Evolutionary conservation across 2,113 vertebrate genomes (phyloP).

Genomic region (Pithys albifrons): DNA sequence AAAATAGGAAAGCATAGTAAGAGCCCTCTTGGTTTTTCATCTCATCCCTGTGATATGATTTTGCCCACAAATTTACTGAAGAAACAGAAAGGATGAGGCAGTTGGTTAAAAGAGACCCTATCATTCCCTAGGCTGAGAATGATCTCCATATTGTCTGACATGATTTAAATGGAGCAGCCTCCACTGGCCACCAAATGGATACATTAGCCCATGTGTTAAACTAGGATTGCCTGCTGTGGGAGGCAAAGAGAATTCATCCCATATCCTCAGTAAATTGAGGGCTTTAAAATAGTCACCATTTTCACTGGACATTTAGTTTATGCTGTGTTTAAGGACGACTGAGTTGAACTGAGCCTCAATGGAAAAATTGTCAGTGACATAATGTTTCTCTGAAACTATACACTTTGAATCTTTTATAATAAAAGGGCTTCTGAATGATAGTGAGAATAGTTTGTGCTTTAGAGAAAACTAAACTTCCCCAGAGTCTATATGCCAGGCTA

Average conservation of each 20-base stretch:
- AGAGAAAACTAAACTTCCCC: neutral
- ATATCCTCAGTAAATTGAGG: neutral
- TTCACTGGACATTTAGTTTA: neutral
- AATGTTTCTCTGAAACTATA: neutral
- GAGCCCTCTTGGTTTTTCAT: neutral
- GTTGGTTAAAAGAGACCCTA: neutral
- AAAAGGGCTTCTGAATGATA: neutral
- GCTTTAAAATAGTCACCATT: neutral
- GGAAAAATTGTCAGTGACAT: neutral
- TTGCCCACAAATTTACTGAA: neutral
- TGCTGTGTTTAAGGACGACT: neutral
- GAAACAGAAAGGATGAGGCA: neutral
- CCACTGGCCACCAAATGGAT: neutral
- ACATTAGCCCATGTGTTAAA: neutral
- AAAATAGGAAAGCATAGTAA: neutral
- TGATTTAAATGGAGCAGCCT: neutral
- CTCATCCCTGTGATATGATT: neutral
- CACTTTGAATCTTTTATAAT: neutral
- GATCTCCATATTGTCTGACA: rapidly evolving
- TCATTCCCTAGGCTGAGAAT: neutral
- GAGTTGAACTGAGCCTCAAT: neutral
- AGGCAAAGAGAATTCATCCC: neutral
- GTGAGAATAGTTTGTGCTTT: neutral
- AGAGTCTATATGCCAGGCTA: neutral
- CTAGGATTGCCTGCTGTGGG: neutral